Evolutionary conservation across 2,888 invertebrate genomes (phyloP).

Genomic region (Lycia hirtaria): DNA sequence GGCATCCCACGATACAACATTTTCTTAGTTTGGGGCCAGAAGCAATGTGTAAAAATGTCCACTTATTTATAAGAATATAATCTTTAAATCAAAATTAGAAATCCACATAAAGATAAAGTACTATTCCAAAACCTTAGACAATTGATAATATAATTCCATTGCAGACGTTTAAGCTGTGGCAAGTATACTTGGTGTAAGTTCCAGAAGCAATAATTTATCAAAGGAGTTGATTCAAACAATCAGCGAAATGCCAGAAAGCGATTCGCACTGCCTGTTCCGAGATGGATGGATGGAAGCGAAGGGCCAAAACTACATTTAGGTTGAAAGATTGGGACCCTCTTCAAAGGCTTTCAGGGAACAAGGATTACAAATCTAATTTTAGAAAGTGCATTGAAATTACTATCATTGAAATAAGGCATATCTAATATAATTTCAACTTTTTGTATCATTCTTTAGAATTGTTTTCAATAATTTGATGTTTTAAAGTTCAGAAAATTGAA

Average conservation of each 20-base stretch:
- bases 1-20: too few species aligned
- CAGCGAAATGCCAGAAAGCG: conserved; percentile 20
- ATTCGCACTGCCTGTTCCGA: conserved; percentile 12
- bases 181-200: not conserved
- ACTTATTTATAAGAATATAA: too few species aligned
- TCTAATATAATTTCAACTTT: not conserved
- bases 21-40: too few species aligned
- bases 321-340: conserved; percentile 21
- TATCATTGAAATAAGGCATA: not conserved
- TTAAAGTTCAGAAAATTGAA: too few species aligned
- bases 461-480: too few species aligned
- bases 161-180: not conserved
- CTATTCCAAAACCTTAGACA: too few species aligned
- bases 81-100: too few species aligned
- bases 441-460: too few species aligned
- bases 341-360: conserved; percentile 13
- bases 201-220: conserved; percentile 4
- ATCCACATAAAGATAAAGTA: too few species aligned
- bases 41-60: too few species aligned
- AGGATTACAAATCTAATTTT: conserved; percentile 15
- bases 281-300: conserved; percentile 21
- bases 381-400: conserved; percentile 15
- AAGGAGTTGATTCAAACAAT: conserved; percentile 16
- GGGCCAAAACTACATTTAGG: conserved; percentile 24
- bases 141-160: too few species aligned